Conservation (phyloP, 2,113 vertebrate genomes). For the Bucco capensis region DNA sequence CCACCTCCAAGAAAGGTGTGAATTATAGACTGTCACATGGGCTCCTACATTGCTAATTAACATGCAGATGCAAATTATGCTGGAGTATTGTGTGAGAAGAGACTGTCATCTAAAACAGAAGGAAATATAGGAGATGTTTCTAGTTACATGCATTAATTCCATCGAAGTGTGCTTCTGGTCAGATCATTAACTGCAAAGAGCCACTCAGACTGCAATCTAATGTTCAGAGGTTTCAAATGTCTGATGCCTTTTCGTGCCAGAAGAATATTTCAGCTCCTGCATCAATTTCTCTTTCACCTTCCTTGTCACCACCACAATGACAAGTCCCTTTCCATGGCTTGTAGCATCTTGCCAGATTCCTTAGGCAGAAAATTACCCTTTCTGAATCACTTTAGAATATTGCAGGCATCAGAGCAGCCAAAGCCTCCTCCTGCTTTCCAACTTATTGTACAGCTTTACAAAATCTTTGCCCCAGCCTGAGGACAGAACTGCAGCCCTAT, state of each 20-base stretch:
- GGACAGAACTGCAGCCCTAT: not conserved
- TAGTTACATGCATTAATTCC: not conserved
- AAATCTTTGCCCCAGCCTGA: not conserved
- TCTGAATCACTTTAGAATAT: conserved; percentile 37
- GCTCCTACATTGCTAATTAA: not conserved
- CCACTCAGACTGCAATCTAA: not conserved
- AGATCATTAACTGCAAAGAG: conserved; percentile 3
- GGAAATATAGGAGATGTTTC: not conserved
- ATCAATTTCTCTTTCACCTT: conserved; percentile 19
- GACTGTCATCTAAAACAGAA: not conserved
- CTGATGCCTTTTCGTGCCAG: not conserved
- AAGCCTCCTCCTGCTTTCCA: not conserved
- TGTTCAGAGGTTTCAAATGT: not conserved
- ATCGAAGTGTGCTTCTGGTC: not conserved
- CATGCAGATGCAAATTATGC: not conserved
- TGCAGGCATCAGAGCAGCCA: not conserved
- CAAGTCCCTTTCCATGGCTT: not conserved
- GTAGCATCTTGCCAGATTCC: conserved; percentile 9
- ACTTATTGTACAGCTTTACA: not conserved
- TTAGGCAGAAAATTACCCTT: conserved; percentile 16
- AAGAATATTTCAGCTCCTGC: not conserved
- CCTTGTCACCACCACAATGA: not conserved
- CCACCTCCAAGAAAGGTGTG: not conserved
- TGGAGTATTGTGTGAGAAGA: not conserved
- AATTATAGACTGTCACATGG: accelerated